Percentiles rank a stretch among this genome's conserved stretches.
Evolutionary conservation across 1,140 invertebrate species (phyloP).

Genomic region (Zelostemma sp.): DNA sequence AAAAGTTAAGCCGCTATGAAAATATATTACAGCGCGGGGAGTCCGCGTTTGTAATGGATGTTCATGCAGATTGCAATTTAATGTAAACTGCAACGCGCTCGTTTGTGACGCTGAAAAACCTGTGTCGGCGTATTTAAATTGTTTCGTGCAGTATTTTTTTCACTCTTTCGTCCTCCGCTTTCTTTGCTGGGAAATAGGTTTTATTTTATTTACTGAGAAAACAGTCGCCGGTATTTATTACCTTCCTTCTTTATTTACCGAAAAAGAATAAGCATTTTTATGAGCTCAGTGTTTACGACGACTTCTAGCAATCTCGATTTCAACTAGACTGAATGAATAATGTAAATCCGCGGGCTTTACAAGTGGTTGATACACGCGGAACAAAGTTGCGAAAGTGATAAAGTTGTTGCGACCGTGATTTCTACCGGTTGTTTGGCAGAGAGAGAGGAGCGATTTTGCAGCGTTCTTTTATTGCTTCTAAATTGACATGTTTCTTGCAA

Average conservation of each 20-base stretch:
- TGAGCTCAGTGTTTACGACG: conserved; percentile 18
- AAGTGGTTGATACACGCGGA: conserved; percentile 29
- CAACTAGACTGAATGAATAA: conserved; percentile 25
- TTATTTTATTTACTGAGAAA: conserved; percentile 30
- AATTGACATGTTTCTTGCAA: too few relatives aligned
- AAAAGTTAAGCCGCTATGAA: conserved; percentile 14
- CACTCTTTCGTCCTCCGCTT: conserved; percentile 4
- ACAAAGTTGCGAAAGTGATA: conserved; percentile 23
- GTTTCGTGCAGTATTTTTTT: conserved; percentile 15
- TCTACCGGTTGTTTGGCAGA: background rate
- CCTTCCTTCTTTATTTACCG: conserved; percentile 11
- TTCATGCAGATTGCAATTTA: conserved; percentile 30
- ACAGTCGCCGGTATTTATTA: conserved; percentile 7
- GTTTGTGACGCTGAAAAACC: conserved; percentile 32
- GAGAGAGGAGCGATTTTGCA: too few relatives aligned
- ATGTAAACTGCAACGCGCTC: conserved; percentile 30
- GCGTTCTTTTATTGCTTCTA: too few relatives aligned
- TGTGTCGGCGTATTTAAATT: conserved; percentile 23
- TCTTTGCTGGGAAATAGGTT: background rate
- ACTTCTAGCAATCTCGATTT: conserved; percentile 30
- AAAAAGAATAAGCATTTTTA: conserved; percentile 15
- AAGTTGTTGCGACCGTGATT: conserved; percentile 13
- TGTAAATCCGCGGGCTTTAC: conserved; percentile 24
- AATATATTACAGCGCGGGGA: conserved; percentile 18
- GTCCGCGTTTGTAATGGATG: conserved; percentile 14